Conservation (phyloP, 2,797 vertebrate genomes). For the Fratercula arctica region DNA sequence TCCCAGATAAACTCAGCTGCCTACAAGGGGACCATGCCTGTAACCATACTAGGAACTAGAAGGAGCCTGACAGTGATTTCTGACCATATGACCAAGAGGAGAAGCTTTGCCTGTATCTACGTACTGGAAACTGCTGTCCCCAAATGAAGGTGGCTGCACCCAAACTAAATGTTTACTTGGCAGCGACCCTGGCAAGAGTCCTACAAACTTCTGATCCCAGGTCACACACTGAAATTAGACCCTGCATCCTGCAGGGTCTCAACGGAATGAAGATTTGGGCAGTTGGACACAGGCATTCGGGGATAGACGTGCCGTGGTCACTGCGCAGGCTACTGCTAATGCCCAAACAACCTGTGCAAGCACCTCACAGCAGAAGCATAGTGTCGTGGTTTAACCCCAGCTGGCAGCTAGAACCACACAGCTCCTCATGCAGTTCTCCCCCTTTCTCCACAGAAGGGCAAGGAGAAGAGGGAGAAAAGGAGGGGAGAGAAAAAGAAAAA, state of each 20-base stretch:
- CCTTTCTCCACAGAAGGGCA: background rate
- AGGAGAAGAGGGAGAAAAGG: too few relatives aligned
- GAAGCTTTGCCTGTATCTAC: background rate
- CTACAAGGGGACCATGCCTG: background rate
- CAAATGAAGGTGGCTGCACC: background rate
- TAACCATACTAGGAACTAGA: background rate
- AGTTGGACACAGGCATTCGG: background rate
- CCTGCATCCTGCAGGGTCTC: background rate
- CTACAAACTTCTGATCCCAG: background rate
- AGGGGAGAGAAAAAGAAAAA: background rate
- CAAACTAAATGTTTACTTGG: background rate
- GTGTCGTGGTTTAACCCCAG: background rate
- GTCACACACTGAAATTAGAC: background rate
- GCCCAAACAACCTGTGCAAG: background rate
- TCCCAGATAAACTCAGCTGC: background rate
- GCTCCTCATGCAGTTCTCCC: background rate
- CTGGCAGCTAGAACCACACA: background rate
- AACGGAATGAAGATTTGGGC: background rate
- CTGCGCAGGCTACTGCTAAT: background rate
- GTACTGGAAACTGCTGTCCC: background rate
- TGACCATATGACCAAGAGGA: background rate
- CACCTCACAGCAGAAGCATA: background rate
- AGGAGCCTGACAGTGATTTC: background rate
- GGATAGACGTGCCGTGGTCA: fast-evolving
- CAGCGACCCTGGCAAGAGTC: background rate